Evolutionary conservation across 92 coral and sea anemone species (phyloP).

Genomic region (Pocillopora meandrina): DNA sequence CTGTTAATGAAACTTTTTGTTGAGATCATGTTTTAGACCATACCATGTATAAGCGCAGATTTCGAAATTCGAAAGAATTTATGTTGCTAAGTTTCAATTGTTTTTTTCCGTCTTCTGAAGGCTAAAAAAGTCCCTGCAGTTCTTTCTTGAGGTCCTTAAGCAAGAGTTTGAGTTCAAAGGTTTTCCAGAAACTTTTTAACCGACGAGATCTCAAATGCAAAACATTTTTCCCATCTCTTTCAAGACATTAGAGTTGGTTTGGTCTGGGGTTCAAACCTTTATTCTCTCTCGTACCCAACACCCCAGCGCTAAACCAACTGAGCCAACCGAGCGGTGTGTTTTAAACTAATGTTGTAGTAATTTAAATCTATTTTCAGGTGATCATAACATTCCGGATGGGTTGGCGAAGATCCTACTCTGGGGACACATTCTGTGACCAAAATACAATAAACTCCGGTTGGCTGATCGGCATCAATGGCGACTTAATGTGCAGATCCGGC

Average conservation of each 20-base stretch:
- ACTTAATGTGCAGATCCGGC: constrained; percentile 21
- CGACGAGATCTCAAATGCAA: too few relatives aligned
- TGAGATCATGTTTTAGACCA: too few relatives aligned
- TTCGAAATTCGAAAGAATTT: too few relatives aligned
- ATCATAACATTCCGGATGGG: constrained; percentile 57
- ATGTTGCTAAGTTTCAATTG: too few relatives aligned
- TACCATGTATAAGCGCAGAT: too few relatives aligned
- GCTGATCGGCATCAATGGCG: constrained; percentile 41
- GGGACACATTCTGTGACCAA: constrained; percentile 29
- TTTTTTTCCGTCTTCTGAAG: too few relatives aligned
- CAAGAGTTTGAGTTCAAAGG: too few relatives aligned
- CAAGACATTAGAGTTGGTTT: neutral
- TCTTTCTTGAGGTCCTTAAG: too few relatives aligned
- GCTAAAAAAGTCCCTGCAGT: too few relatives aligned
- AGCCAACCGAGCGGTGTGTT: neutral
- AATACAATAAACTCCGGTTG: constrained; percentile 46
- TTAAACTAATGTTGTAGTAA: neutral
- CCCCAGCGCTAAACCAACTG: neutral
- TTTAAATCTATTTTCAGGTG: constrained; percentile 27
- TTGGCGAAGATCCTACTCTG: constrained; percentile 59
- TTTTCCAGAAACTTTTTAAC: too few relatives aligned
- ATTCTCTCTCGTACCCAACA: neutral
- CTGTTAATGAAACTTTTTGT: too few relatives aligned
- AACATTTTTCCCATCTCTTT: too few relatives aligned
- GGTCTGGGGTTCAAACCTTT: neutral